Evolutionary conservation across 2,797 vertebrate genomes (phyloP).

Genomic region (Coccyzus lansbergi): DNA sequence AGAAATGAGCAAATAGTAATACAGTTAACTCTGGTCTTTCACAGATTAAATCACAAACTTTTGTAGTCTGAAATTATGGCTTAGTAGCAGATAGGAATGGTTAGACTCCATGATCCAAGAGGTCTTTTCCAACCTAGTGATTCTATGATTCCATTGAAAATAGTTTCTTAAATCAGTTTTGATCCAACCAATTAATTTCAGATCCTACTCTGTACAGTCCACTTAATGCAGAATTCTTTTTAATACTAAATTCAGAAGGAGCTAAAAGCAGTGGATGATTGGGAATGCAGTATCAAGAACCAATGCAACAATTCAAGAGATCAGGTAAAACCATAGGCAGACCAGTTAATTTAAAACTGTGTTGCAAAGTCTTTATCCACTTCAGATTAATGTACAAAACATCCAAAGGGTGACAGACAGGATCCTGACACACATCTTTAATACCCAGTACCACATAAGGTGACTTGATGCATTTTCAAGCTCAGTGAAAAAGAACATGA

Average conservation of each 20-base stretch:
- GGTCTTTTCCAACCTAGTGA: no score
- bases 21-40: background rate
- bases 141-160: background rate
- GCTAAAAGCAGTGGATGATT: background rate
- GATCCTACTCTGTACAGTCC: background rate
- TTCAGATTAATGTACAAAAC: background rate
- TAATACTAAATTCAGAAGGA: background rate
- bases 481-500: background rate
- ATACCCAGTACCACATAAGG: background rate
- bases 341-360: background rate
- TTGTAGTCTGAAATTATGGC: background rate
- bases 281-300: background rate
- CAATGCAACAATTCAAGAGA: background rate
- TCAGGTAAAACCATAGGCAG: background rate
- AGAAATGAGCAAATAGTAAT: background rate
- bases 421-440: background rate
- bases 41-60: background rate
- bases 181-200: background rate
- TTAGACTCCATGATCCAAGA: no score
- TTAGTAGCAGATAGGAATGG: no score
- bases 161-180: background rate
- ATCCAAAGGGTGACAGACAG: background rate
- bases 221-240: background rate
- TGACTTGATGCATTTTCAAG: background rate
- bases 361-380: background rate